A percentile compares a stretch with the other conserved stretches of the same genome.
These are phyloP conservation scores for Drosophila eohydei DNA, from an alignment of 2,888 invertebrate genomes.

Conservation along the genomic window DNA sequence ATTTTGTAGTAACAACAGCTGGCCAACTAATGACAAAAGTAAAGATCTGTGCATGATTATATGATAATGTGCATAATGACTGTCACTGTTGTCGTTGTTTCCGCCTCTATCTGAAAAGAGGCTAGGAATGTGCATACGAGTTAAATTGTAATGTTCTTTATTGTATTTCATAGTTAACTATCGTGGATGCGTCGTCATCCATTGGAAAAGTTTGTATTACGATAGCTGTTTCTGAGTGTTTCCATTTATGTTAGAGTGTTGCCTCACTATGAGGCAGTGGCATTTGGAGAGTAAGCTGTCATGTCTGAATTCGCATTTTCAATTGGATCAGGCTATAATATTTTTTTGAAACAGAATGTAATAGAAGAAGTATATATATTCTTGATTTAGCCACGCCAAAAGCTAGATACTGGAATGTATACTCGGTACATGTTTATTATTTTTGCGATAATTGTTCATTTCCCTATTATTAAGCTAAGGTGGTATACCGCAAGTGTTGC, in stretches of 20 bases:
- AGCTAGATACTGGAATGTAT: too few species aligned
- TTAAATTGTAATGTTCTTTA: constrained; percentile 75
- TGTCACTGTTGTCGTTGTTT: constrained; percentile 36
- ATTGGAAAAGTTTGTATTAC: constrained; percentile 64
- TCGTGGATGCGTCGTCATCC: constrained; percentile 44
- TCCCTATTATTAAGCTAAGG: too few species aligned
- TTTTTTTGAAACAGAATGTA: too few species aligned
- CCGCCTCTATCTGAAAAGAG: neutral
- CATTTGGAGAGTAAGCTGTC: constrained; percentile 65
- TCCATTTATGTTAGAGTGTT: neutral
- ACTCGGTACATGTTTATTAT: too few species aligned
- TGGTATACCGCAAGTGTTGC: too few species aligned
- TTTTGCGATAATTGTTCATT: too few species aligned
- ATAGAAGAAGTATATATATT: too few species aligned
- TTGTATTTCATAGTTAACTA: constrained; percentile 62
- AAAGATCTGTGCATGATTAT: constrained; percentile 39
- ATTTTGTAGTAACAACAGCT: constrained; percentile 24
- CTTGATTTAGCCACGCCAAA: too few species aligned
- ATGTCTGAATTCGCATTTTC: too few species aligned
- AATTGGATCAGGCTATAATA: too few species aligned
- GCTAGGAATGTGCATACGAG: constrained; percentile 40
- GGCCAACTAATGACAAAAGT: constrained; percentile 39
- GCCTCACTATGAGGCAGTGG: constrained; percentile 13
- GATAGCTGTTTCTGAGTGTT: constrained; percentile 45
- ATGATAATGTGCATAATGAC: constrained; percentile 65